A percentile compares a stretch with the other conserved stretches of the same genome.
Conservation (phyloP, 2,888 invertebrate species). For the Scaptomyza polygonia region DNA sequence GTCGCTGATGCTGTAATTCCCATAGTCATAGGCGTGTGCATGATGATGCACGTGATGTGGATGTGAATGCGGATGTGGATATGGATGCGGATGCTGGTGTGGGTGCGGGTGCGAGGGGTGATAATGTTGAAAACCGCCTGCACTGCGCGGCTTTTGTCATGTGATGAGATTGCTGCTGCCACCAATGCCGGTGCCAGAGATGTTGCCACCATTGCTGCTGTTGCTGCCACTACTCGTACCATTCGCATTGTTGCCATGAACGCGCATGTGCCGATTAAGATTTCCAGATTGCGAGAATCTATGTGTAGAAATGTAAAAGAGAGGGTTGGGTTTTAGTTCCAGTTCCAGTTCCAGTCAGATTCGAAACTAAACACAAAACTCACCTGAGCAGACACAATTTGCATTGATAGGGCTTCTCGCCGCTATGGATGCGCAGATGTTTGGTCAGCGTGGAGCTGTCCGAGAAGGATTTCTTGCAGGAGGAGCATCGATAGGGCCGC, state of each 20-base stretch:
- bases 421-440: constrained; percentile 91
- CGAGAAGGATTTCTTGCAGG: constrained; percentile 99
- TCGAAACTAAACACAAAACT: constrained; percentile 37
- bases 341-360: constrained; percentile 36
- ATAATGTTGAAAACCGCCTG: constrained; percentile 83
- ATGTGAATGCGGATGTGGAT: constrained; percentile 54
- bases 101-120: constrained; percentile 72
- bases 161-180: constrained; percentile 85
- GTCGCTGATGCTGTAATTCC: constrained; percentile 82
- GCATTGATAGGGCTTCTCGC: constrained; percentile 98
- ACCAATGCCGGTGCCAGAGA: constrained; percentile 45
- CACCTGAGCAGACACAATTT: constrained; percentile 95
- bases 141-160: constrained; percentile 86
- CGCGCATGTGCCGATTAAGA: constrained; percentile 99
- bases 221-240: constrained; percentile 34
- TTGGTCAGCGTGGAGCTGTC: constrained; percentile 99
- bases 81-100: constrained; percentile 40
- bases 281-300: constrained; percentile 99
- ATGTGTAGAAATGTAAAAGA: constrained; percentile 38
- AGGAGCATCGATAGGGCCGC: constrained; percentile 96
- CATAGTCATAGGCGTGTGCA: constrained; percentile 73
- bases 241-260: constrained; percentile 90
- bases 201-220: constrained; percentile 48
- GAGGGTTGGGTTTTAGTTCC: constrained; percentile 30
- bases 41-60: constrained; percentile 55